Evolutionary conservation across 2,797 vertebrate species (phyloP), one percentile per base, ranked within the genome.

Genomic region (Sebastiscus tertius): DNA sequence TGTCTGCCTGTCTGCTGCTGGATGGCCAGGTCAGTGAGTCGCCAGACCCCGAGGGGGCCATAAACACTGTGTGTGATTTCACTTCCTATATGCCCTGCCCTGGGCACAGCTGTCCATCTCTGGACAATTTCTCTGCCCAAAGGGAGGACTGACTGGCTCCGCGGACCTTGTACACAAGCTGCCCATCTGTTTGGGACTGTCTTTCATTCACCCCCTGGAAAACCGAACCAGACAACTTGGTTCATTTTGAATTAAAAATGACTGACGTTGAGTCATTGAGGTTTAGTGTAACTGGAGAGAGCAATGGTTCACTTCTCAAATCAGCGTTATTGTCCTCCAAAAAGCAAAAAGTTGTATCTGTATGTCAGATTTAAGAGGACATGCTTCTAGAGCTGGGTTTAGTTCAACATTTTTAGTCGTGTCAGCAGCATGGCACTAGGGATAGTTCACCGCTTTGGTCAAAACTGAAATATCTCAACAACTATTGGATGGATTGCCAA

Each of bases 91-190:
- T 91, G 93, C 86, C 87, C 88, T 90, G 94, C 94, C 94, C 89
- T 84, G 83, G 94, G 93, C 94, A 91, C 94, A 94, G 94, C 94
- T 95, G 94, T 94, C 94, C 91, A 91, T 92, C 93, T 90, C 92
- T 91, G 94, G 93, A 88, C 93, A 90, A 78, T 94, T 94, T 94
- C 85, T 92, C 89, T 93, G 91, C 88, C 95, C 92, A 91, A 89
- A 92, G 93, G 94, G 89, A 78, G 69, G 87, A 87, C 73, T 79
- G 86, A 85, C 81, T 88, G 79, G 87, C 85, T 89, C 34, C 8
- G 24, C 31, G 62, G 90, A 86, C 86, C 84, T 86, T 73, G 84
- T 85, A 84, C 76, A 88, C 81, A 75, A 70, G 46, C 84, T 89
- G 87, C 74, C 90, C 94, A 92, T 95, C 94, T 94, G 90, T 89